phyloP scores from a whole-genome alignment of 2,888 invertebrate species.

The Athalia circularis region DNA sequence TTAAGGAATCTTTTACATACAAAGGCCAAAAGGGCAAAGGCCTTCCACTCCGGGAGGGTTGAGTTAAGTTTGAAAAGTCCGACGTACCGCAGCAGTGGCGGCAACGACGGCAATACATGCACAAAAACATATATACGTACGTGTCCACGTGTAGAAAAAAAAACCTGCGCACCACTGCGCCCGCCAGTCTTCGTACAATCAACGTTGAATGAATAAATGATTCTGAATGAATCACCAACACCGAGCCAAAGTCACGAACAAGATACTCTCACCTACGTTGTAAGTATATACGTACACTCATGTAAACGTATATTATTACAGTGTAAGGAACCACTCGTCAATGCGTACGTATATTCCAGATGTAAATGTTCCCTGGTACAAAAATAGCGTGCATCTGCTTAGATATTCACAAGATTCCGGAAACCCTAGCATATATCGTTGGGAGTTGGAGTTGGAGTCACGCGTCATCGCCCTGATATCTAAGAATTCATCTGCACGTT shows the following conservation, averaged over 20 bases:
- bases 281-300: neutral
- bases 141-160: neutral
- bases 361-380: slow-evolving; percentile 33
- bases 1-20: neutral
- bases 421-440: neutral
- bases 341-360: slow-evolving; percentile 29
- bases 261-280: slow-evolving; percentile 4
- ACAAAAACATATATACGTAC: neutral
- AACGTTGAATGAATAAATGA: slow-evolving; percentile 41
- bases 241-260: slow-evolving; percentile 29
- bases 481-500: neutral
- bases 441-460: slow-evolving; percentile 24
- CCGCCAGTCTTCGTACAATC: slow-evolving; percentile 24
- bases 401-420: slow-evolving; percentile 40
- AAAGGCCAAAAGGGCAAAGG: slow-evolving; percentile 3
- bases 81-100: neutral
- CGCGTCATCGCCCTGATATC: neutral
- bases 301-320: neutral
- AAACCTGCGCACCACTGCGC: neutral
- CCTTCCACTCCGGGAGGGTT: neutral
- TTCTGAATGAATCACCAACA: slow-evolving; percentile 41
- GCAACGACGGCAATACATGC: neutral
- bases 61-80: neutral
- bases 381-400: slow-evolving; percentile 42
- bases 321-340: neutral